Conservation (phyloP, 2,113 vertebrate species). For the Condylura cristata region DNA sequence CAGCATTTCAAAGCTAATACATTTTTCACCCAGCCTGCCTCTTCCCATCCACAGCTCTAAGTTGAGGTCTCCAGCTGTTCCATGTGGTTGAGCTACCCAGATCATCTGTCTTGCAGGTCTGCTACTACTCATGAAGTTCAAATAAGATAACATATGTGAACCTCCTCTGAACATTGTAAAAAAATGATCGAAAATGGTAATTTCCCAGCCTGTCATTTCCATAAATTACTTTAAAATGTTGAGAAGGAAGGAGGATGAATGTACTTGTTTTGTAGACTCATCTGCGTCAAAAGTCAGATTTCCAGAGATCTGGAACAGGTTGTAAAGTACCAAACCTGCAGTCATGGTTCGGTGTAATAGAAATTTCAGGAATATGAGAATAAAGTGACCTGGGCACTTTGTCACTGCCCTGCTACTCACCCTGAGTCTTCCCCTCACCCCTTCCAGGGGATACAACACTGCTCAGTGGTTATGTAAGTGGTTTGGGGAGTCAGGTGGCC, state of each 20-base stretch:
- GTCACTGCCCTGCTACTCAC: neutral
- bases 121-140: neutral
- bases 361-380: neutral
- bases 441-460: neutral
- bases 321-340: neutral
- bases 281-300: neutral
- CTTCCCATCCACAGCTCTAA: neutral
- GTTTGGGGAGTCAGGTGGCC: neutral
- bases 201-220: neutral
- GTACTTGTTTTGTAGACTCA: neutral
- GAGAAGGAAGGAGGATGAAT: constrained; percentile 21
- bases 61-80: neutral
- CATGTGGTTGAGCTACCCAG: neutral
- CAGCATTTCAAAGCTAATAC: neutral
- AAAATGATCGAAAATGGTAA: neutral
- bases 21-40: neutral
- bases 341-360: neutral
- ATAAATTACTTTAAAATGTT: constrained; percentile 35
- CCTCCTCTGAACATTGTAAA: neutral
- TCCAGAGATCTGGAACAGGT: neutral
- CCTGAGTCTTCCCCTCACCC: neutral
- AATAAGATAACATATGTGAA: neutral
- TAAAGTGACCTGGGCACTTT: neutral
- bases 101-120: neutral
- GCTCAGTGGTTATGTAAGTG: neutral